A percentile compares a stretch with the other conserved stretches of the same genome.
phyloP scores from a whole-genome alignment of 2,113 vertebrate species.

The Ellobius talpinus region DNA sequence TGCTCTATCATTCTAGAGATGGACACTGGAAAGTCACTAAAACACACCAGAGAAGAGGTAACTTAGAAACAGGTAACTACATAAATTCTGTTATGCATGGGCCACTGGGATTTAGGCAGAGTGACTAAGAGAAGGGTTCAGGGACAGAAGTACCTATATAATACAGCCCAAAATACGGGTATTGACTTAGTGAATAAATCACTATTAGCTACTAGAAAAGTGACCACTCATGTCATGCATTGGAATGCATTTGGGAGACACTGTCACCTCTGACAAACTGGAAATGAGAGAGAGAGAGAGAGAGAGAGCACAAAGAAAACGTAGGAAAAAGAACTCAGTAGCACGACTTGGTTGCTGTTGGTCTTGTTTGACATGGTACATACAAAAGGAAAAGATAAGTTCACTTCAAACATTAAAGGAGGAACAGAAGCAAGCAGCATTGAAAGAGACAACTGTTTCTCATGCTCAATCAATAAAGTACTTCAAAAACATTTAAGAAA shows the following conservation, averaged over 20 bases:
- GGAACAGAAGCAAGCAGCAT: not conserved
- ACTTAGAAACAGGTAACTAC: not conserved
- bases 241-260: not conserved
- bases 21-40: not conserved
- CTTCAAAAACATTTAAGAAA: not conserved
- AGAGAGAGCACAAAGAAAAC: not conserved
- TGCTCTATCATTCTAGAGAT: not conserved
- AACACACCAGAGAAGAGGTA: not conserved
- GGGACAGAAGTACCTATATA: not conserved
- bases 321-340: not conserved
- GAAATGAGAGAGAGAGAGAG: not conserved
- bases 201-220: not conserved
- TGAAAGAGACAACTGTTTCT: not conserved
- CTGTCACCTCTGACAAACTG: not conserved
- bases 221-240: not conserved
- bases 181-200: not conserved
- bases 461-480: not conserved
- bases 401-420: not conserved
- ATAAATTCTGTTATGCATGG: not conserved
- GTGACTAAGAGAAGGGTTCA: not conserved
- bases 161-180: not conserved
- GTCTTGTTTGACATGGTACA: not conserved
- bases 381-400: not conserved
- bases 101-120: not conserved
- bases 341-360: not conserved